These are phyloP conservation scores for Noctua fimbriata DNA, from an alignment of 2,888 invertebrate species.

Conservation along the genomic window DNA sequence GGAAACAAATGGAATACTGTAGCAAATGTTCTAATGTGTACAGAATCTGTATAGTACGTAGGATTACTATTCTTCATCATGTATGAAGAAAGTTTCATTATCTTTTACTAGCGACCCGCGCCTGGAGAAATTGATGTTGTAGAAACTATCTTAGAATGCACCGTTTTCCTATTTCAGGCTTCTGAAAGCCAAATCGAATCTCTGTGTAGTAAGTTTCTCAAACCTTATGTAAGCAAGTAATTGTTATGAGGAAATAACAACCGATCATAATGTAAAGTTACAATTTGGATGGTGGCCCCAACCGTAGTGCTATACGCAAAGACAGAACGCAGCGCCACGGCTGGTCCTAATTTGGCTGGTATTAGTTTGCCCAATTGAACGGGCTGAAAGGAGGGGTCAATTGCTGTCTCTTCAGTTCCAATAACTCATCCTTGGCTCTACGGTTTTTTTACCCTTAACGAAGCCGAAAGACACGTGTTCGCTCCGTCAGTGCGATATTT, in stretches of 20 bases:
- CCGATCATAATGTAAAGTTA: background rate
- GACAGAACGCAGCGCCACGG: background rate
- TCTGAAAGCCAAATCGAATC: background rate
- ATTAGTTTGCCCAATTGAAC: too few relatives aligned
- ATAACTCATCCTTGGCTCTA: too few relatives aligned
- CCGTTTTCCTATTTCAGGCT: background rate
- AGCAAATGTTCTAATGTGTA: background rate
- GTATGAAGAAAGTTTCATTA: background rate
- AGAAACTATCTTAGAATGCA: background rate
- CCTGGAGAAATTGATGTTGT: background rate
- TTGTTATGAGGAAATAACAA: background rate
- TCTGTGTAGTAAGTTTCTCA: background rate
- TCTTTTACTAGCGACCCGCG: too few relatives aligned
- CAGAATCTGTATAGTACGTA: background rate
- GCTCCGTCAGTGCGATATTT: background rate
- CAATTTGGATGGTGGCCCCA: background rate
- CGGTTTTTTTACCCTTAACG: background rate
- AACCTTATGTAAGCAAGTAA: background rate
- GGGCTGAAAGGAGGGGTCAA: too few relatives aligned
- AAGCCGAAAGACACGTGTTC: too few relatives aligned
- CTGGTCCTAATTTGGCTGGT: too few relatives aligned
- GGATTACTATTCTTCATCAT: background rate
- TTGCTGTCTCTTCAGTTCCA: too few relatives aligned
- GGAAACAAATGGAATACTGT: conserved; percentile 53
- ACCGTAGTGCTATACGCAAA: background rate